A percentile compares a stretch with the other conserved stretches of the same genome.
Evolutionary conservation across 2,888 invertebrate species (phyloP).

Genomic region (Parochlus steinenii): DNA sequence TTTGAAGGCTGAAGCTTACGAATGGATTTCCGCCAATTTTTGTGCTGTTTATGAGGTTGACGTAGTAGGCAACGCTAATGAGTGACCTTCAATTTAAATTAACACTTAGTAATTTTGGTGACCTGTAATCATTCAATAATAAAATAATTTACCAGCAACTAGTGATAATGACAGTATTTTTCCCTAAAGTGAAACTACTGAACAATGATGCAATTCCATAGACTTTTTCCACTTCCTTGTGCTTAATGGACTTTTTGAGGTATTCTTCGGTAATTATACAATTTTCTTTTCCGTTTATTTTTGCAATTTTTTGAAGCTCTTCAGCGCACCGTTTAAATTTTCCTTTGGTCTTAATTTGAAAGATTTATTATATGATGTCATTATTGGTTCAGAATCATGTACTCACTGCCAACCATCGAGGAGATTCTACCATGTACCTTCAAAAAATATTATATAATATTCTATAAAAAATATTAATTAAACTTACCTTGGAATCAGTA

Average conservation of each 20-base stretch:
- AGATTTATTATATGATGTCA: too few species aligned
- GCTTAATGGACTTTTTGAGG: conserved; percentile 28
- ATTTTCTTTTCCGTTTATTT: conserved; percentile 33
- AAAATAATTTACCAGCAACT: conserved; percentile 34
- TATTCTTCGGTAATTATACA: conserved; percentile 29
- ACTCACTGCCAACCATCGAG: conserved; percentile 46
- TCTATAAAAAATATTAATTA: not conserved
- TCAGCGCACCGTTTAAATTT: conserved; percentile 32
- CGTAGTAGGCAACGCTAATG: conserved; percentile 34
- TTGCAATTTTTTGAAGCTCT: conserved; percentile 36
- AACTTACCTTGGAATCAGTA: conserved; percentile 31
- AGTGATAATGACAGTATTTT: conserved; percentile 36
- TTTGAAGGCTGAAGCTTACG: conserved; percentile 44
- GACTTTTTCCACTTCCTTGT: conserved; percentile 25
- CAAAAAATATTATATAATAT: too few species aligned
- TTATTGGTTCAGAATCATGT: too few species aligned
- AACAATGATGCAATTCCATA: conserved; percentile 40
- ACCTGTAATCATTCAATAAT: too few species aligned
- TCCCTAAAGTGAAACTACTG: conserved; percentile 35
- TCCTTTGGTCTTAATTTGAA: too few species aligned
- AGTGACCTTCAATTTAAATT: conserved; percentile 30
- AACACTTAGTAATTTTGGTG: too few species aligned
- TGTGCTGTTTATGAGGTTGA: conserved; percentile 36
- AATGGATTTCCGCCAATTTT: conserved; percentile 44
- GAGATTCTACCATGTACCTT: conserved; percentile 46